Conservation (phyloP, 1,140 invertebrate genomes). For the Palaemon carinicauda region DNA sequence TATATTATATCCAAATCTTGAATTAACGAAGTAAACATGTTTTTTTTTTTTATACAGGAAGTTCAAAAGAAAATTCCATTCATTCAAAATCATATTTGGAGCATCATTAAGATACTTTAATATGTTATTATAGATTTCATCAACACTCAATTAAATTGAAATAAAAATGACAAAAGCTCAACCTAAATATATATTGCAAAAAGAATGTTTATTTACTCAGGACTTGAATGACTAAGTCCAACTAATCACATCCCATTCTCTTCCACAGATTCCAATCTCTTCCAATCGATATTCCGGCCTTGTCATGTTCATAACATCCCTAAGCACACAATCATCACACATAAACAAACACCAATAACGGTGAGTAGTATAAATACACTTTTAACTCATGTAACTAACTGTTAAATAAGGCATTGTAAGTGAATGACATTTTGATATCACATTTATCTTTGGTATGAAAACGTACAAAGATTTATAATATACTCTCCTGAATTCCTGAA, state of each 20-base stretch:
- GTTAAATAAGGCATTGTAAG: neutral
- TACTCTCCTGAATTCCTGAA: no score
- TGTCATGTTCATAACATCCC: neutral
- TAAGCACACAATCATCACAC: neutral
- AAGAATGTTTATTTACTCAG: neutral
- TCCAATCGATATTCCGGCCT: constrained; percentile 25
- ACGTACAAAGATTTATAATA: neutral
- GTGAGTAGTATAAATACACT: neutral
- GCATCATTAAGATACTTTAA: no score
- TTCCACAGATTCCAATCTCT: constrained; percentile 22
- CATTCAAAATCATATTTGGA: no score
- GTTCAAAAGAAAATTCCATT: no score
- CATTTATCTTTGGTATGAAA: neutral
- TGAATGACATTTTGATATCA: neutral
- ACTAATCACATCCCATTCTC: neutral
- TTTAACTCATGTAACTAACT: no score
- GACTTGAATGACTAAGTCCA: neutral
- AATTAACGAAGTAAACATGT: no score
- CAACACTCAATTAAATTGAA: no score
- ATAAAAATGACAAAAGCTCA: no score
- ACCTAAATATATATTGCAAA: neutral
- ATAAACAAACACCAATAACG: constrained; percentile 3
- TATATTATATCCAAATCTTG: no score
- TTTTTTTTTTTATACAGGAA: no score
- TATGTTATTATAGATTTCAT: no score